phyloP scores from a whole-genome alignment of 2,888 invertebrate genomes.

The Venustoraphidia nigricollis region DNA sequence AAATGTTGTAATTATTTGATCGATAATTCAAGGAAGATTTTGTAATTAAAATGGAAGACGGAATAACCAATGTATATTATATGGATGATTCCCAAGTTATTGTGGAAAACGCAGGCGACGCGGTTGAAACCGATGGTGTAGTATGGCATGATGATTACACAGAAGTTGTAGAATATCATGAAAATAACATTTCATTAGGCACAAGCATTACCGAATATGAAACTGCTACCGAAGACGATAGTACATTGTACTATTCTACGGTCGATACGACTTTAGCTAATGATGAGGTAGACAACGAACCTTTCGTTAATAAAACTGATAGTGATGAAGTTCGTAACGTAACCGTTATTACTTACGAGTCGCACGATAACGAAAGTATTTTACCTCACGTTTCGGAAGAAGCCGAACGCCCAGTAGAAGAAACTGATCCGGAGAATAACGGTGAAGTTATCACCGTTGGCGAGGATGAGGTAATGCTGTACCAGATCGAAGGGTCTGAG shows the following conservation, averaged over 20 bases:
- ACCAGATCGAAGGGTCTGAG: slow-evolving; percentile 23
- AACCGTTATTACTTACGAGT: too few relatives aligned
- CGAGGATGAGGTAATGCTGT: slow-evolving; percentile 21
- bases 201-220: slow-evolving; percentile 18
- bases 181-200: slow-evolving; percentile 10
- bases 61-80: slow-evolving; percentile 6
- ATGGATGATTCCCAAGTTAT: slow-evolving; percentile 6
- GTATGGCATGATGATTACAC: slow-evolving; percentile 13
- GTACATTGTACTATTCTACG: slow-evolving; percentile 23
- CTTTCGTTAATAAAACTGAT: too few relatives aligned
- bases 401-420: slow-evolving; percentile 8
- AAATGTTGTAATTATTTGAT: too few relatives aligned
- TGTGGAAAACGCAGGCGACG: slow-evolving; percentile 4
- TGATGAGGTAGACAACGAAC: neutral
- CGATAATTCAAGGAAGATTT: too few relatives aligned
- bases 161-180: slow-evolving; percentile 11
- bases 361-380: slow-evolving; percentile 9
- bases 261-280: slow-evolving; percentile 16
- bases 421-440: slow-evolving; percentile 5
- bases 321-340: too few relatives aligned
- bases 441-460: neutral
- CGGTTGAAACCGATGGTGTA: slow-evolving; percentile 8
- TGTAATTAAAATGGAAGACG: too few relatives aligned
- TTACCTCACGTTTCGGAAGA: slow-evolving; percentile 9
- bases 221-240: slow-evolving; percentile 18